Evolutionary conservation across 2,888 invertebrate genomes (phyloP).

Genomic region (Thecophora atra): DNA sequence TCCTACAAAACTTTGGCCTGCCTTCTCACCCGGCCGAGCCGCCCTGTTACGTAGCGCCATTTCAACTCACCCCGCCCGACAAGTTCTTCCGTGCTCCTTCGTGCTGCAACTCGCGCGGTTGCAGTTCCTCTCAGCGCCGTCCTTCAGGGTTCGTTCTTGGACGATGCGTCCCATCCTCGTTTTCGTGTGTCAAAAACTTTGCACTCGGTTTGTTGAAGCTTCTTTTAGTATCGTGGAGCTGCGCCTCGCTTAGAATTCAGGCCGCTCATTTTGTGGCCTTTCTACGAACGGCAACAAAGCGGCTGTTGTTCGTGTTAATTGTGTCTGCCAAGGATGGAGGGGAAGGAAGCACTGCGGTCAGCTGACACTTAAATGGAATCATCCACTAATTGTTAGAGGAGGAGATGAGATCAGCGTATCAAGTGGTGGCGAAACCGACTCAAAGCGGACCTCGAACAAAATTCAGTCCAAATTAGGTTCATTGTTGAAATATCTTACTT

Average conservation of each 20-base stretch:
- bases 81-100: not conserved
- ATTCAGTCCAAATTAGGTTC: not conserved
- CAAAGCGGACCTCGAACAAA: not conserved
- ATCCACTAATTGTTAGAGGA: not conserved
- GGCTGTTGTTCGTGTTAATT: not conserved
- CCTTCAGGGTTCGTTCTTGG: not conserved
- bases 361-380: conserved; percentile 1
- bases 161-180: not conserved
- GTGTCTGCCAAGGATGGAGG: too few species aligned
- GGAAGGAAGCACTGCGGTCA: not conserved
- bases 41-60: too few species aligned
- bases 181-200: not conserved
- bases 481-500: not conserved
- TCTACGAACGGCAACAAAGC: not conserved
- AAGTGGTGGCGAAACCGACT: not conserved
- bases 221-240: too few species aligned
- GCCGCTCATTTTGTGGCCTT: too few species aligned
- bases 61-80: too few species aligned
- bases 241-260: too few species aligned
- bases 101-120: not conserved
- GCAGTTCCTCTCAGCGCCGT: not conserved
- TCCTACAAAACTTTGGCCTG: not conserved
- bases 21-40: not conserved
- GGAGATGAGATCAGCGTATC: conserved; percentile 12
- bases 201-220: not conserved